Base-by-base conservation (phyloP, 1,140 invertebrate genomes). In the Aphis craccivora region DNA sequence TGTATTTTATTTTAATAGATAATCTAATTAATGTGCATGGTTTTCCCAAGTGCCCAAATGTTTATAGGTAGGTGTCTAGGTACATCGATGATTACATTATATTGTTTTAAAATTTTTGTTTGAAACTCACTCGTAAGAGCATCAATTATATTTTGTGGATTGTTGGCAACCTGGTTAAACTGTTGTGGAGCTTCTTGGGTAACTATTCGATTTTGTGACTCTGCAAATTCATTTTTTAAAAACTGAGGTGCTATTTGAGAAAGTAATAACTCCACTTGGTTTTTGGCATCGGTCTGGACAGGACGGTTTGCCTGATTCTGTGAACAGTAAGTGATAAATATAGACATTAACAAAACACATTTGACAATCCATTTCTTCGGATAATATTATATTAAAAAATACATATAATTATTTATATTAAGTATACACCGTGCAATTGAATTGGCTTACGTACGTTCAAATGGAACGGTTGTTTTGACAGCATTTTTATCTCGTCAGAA, bases 401-500 rank as follows among this genome's bases (percentile, higher is more conserved):
- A 81, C n/a, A 35, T 76, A 81, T 20, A 7, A 81, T 7, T 81
- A 81, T 37, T 22, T 37, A 37, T 22, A 37, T 83, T 51, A 51
- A 40, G 37, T 23, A 40, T 37, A 40, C 25, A 83, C 22, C 14
- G 55, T 30, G 30, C 3, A 67, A 67, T 40, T 11, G 43, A 84
- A 84, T 25, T 25, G 20, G 4, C 23, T 40, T 23, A 14, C 84
- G 30, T 90, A 90, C 89, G 37, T 93, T 91, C 18, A 83, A 25
- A 30, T 86, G 25, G 45, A 83, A 22, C 0, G 91, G 91, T 51
- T 37, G 67, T 60, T 86, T 93, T 9, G 91, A 93, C 23, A 93
- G 35, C 43, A 93, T 43, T 18, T 93, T 51, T 53, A 86, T 30
- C 14, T 93, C 81, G 45, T 53, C 25, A 11, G 7, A 1, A 4